These are phyloP conservation scores for Tenthredo scrophulariae DNA, from an alignment of 2,888 invertebrate species.

Conservation along the genomic window DNA sequence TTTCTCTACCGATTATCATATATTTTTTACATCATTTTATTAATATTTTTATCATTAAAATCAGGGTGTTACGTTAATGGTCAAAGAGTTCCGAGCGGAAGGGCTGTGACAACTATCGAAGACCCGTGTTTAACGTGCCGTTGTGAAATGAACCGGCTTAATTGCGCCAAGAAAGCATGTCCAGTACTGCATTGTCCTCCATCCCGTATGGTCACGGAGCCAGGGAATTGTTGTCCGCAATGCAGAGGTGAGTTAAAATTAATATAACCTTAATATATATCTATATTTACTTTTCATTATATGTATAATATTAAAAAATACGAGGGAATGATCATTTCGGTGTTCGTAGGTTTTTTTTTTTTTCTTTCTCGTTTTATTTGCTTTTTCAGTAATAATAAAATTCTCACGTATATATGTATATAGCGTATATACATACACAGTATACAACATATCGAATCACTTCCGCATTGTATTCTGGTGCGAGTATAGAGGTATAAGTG, in stretches of 20 bases:
- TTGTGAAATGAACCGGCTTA: conserved; percentile 85
- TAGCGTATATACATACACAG: not conserved
- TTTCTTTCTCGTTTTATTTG: not conserved
- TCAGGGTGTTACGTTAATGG: conserved; percentile 91
- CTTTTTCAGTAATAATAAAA: not conserved
- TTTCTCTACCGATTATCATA: not conserved
- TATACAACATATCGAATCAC: conserved; percentile 15
- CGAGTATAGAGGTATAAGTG: not conserved
- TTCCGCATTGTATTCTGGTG: conserved; percentile 45
- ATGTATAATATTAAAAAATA: too few species aligned
- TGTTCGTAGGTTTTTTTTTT: not conserved
- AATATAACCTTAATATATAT: not conserved
- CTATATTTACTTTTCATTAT: not conserved
- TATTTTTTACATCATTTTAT: not conserved
- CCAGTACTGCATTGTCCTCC: conserved; percentile 92
- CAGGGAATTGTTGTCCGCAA: conserved; percentile 90
- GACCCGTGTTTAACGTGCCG: conserved; percentile 93
- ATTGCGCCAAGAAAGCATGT: conserved; percentile 92
- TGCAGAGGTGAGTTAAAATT: conserved; percentile 78
- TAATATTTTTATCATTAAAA: not conserved
- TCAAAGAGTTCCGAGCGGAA: conserved; percentile 88
- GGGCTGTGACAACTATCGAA: conserved; percentile 88
- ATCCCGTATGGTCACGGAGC: conserved; percentile 84
- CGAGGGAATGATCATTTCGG: not conserved
- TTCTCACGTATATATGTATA: too few species aligned